phyloP scores from a whole-genome alignment of 1,140 invertebrate genomes.

The Aphelinus atriplicis region DNA sequence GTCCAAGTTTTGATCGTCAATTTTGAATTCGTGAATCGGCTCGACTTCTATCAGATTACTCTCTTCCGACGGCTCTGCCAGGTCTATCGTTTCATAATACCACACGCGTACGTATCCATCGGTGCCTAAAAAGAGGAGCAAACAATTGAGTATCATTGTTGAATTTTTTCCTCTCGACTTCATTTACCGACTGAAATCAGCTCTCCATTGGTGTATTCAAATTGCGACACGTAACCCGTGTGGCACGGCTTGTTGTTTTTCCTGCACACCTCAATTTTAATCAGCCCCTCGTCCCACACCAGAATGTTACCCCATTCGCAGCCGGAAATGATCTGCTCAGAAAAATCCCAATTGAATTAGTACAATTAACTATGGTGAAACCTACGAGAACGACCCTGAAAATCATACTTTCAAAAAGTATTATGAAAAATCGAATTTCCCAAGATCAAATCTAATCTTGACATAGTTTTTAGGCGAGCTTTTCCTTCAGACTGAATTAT shows the following conservation, averaged over 20 bases:
- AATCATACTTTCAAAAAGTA: too few relatives aligned
- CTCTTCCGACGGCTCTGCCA: constrained; percentile 81
- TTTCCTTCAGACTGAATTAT: too few relatives aligned
- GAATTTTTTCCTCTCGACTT: too few relatives aligned
- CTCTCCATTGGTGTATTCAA: constrained; percentile 75
- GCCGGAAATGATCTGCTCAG: constrained; percentile 77
- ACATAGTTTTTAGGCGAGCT: too few relatives aligned
- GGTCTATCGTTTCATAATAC: constrained; percentile 88
- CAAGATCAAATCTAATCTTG: too few relatives aligned
- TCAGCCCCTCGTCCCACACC: constrained; percentile 87
- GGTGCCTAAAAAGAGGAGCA: constrained; percentile 63
- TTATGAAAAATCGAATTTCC: too few relatives aligned
- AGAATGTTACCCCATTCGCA: constrained; percentile 91
- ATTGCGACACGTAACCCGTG: constrained; percentile 75
- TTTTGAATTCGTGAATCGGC: constrained; percentile 80
- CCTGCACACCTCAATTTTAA: constrained; percentile 81
- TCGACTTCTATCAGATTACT: constrained; percentile 83
- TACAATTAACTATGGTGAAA: too few relatives aligned
- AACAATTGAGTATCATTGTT: too few relatives aligned
- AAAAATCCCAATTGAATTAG: background rate
- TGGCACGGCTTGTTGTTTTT: constrained; percentile 80
- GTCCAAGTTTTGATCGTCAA: constrained; percentile 56
- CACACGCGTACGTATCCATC: constrained; percentile 87
- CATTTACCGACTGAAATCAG: constrained; percentile 68
- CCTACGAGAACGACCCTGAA: too few relatives aligned